Conservation (phyloP, 2,888 invertebrate genomes). For the Conistra vaccinii region DNA sequence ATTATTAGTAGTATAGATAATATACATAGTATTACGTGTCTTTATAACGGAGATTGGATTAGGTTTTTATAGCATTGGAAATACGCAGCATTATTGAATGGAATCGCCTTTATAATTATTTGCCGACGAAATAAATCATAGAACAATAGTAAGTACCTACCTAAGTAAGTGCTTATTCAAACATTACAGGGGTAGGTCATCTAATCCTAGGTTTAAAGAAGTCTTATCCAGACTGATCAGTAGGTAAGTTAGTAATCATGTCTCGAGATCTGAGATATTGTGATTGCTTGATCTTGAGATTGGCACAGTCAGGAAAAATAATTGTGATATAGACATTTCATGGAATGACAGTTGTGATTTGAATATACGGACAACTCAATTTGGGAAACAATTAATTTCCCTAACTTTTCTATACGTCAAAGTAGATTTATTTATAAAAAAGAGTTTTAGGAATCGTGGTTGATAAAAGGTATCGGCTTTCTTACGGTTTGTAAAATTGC, state of each 20-base stretch:
- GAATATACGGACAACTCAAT: neutral
- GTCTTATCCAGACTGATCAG: neutral
- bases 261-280: neutral
- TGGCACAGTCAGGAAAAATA: neutral
- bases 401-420: neutral
- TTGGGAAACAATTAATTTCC: neutral
- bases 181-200: neutral
- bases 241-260: neutral
- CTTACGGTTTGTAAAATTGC: neutral
- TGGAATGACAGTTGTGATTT: neutral
- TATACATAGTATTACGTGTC: conserved; percentile 16
- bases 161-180: neutral
- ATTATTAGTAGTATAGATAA: no score
- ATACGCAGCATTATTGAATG: conserved; percentile 32
- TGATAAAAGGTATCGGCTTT: neutral
- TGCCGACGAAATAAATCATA: conserved; percentile 13
- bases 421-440: neutral
- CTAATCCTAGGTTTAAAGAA: neutral
- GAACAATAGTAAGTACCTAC: neutral
- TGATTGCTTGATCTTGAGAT: neutral
- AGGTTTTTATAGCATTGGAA: conserved; percentile 21
- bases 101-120: conserved; percentile 4
- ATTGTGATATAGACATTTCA: neutral
- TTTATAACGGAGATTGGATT: neutral
- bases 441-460: neutral